Evolutionary conservation across 2,797 vertebrate species (phyloP).

Genomic region (Petrocephalus schoutedeni): DNA sequence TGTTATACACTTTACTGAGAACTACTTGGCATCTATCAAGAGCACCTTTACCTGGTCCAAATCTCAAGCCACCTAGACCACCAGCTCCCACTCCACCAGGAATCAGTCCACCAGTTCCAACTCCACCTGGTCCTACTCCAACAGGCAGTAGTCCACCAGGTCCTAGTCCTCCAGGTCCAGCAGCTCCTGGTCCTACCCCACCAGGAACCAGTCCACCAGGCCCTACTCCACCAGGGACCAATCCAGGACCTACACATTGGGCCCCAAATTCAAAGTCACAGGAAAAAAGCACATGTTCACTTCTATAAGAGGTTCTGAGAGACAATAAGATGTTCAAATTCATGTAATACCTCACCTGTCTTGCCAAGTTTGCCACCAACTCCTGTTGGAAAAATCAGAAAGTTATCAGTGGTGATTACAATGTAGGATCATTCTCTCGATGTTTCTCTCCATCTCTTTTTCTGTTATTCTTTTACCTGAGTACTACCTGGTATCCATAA

Average conservation of each 20-base stretch:
- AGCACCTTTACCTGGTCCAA: neutral
- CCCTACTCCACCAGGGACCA: slow-evolving; percentile 28
- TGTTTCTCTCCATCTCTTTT: too few species aligned
- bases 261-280: neutral
- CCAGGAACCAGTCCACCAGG: neutral
- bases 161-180: neutral
- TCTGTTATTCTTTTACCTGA: too few species aligned
- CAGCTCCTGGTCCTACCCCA: slow-evolving; percentile 10
- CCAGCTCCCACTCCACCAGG: slow-evolving; percentile 34
- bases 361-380: slow-evolving; percentile 8
- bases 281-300: too few species aligned
- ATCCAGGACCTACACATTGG: slow-evolving; percentile 3
- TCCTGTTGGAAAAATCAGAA: slow-evolving; percentile 15
- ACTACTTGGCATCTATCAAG: neutral
- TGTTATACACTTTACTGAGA: neutral
- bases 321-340: neutral
- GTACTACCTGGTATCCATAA: too few species aligned
- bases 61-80: slow-evolving; percentile 20
- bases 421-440: neutral
- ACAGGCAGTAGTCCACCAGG: slow-evolving; percentile 12
- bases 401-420: neutral
- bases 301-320: too few species aligned
- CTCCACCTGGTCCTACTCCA: slow-evolving; percentile 18
- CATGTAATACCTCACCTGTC: neutral
- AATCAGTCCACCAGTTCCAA: slow-evolving; percentile 19